Evolutionary conservation across 2,797 vertebrate species (phyloP), one percentile per base, ranked within the genome.

Genomic region (Muscicapa comitata): DNA sequence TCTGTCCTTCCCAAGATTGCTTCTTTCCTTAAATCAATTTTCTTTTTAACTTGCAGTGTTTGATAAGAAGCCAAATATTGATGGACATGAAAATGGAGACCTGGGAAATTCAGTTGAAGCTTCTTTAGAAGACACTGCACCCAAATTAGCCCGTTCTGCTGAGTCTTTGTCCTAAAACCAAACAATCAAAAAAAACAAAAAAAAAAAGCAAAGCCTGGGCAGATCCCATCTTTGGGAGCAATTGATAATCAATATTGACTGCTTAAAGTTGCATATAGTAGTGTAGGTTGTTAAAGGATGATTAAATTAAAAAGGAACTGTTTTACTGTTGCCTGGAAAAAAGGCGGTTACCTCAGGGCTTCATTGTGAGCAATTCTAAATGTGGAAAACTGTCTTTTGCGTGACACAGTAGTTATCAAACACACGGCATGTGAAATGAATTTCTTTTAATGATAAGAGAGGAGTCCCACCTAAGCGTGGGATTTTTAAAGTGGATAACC

Each of bases 11-110:
- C 20, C 28, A 51, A 68, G 55, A 54, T 58, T 67, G 7, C 37
- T 77, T 80, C 67, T 67, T 83, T 29, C 13, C 33, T 81, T 95
- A 91, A 74, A 84, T 80, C 53, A 68, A 40, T 59, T 70, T 78
- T 79, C 14, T 63, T 79, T 82, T 91, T 95, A 76, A 78, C 55
- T 95, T 97, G 48, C 93, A 99, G 99, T 98, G 72, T 98, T 99
- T 98, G 98, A 98, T 97, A 99, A 99, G 97, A 99, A 99, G 96
- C 93, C 98, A 45, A 97, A 98, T 91, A 98, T 97, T 81, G 98
- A 98, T 42, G 96, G 98, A 81, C 97, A 98, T 80, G 99, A 99
- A 98, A 99, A 99, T 37, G 98, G 99, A 94, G 98, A 99, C 87
- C 91, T 98, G 25, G 98, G 98, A 55, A 95, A 98, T 94, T 98